Evolutionary conservation across 1,140 invertebrate species (phyloP).

Genomic region (Halesus radiatus): DNA sequence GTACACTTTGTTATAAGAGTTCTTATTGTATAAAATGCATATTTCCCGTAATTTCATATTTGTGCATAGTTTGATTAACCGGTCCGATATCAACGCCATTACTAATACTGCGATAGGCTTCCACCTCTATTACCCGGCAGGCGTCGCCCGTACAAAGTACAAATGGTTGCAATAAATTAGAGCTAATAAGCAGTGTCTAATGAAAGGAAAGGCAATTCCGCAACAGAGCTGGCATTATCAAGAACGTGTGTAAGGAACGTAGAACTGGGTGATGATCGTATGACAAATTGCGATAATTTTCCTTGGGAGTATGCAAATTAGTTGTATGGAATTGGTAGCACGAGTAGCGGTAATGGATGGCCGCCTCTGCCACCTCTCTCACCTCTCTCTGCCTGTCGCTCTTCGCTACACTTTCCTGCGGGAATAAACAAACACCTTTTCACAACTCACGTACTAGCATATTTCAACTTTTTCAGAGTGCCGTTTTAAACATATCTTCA

Average conservation of each 20-base stretch:
- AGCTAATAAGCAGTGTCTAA: conserved; percentile 21
- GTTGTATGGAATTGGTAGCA: not conserved
- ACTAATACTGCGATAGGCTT: not conserved
- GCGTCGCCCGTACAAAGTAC: not conserved
- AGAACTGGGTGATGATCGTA: conserved; percentile 27
- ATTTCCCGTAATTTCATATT: no score
- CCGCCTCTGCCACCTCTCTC: conserved; percentile 20
- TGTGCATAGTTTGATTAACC: no score
- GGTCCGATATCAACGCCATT: not conserved
- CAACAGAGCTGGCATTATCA: not conserved
- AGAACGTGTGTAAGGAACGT: conserved; percentile 10
- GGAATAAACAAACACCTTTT: conserved; percentile 37
- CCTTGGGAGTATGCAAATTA: conserved; percentile 31
- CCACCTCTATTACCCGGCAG: not conserved
- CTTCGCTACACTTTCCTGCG: conserved; percentile 5
- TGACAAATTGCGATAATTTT: conserved; percentile 38
- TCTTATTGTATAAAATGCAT: no score
- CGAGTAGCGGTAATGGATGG: conserved; percentile 26
- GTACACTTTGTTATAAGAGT: no score
- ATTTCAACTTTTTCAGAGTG: conserved; percentile 40
- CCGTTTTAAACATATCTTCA: conserved; percentile 35
- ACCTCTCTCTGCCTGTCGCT: conserved; percentile 31
- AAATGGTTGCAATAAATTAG: conserved; percentile 22
- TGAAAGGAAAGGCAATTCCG: conserved; percentile 28
- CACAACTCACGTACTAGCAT: conserved; percentile 15